phyloP scores from a whole-genome alignment of 2,113 vertebrate genomes.

The Danionella cerebrum region DNA sequence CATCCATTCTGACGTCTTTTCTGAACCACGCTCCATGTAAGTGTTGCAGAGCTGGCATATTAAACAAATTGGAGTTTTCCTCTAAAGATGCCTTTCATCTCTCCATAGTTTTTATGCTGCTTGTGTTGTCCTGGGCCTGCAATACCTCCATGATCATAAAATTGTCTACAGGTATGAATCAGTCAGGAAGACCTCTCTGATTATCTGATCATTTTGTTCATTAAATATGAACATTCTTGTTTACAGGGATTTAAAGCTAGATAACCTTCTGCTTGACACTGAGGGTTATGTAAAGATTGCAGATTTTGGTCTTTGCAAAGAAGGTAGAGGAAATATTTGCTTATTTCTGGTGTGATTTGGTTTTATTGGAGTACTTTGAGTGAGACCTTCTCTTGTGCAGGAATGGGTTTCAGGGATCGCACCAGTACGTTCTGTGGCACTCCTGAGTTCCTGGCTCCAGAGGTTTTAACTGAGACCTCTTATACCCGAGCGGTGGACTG shows the following conservation, averaged over 20 bases:
- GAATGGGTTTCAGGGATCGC: slow-evolving; percentile 96
- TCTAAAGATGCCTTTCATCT: not conserved
- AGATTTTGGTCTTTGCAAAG: slow-evolving; percentile 98
- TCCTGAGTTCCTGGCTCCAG: slow-evolving; percentile 94
- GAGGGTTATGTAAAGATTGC: slow-evolving; percentile 98
- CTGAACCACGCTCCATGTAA: slow-evolving; percentile 94
- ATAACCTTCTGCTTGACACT: slow-evolving; percentile 94
- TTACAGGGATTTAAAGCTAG: slow-evolving; percentile 92
- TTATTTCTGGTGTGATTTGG: not conserved
- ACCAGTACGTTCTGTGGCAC: slow-evolving; percentile 98
- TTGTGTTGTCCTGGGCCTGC: slow-evolving; percentile 92
- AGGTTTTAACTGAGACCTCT: slow-evolving; percentile 96
- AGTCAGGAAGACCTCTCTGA: not conserved
- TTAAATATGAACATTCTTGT: not conserved
- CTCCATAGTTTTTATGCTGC: slow-evolving; percentile 87
- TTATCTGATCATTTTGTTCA: not conserved
- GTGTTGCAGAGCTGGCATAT: slow-evolving; percentile 54
- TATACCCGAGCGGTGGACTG: slow-evolving; percentile 97
- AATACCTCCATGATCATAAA: slow-evolving; percentile 96
- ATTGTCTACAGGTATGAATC: slow-evolving; percentile 89
- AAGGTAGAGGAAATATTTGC: slow-evolving; percentile 67
- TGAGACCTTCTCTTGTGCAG: slow-evolving; percentile 48
- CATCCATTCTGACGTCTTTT: slow-evolving; percentile 97
- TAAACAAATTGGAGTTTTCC: not conserved
- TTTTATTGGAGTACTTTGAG: not conserved